Evolutionary conservation across 1,140 invertebrate genomes (phyloP).

Genomic region (Micrasema longulum): DNA sequence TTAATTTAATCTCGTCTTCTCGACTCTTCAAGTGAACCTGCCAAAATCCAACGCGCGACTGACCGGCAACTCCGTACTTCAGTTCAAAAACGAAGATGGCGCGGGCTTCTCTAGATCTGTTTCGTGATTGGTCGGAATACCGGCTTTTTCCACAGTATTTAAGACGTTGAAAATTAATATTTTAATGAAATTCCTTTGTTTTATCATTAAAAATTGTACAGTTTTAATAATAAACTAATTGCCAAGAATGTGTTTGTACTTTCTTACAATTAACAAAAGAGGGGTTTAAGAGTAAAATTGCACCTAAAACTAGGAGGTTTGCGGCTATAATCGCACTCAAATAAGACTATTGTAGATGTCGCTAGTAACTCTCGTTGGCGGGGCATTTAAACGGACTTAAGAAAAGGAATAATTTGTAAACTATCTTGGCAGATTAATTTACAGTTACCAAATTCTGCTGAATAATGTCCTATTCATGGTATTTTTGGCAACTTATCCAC

Average conservation of each 20-base stretch:
- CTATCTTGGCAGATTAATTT: too few species aligned
- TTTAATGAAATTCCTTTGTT: background rate
- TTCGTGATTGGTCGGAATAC: slow-evolving; percentile 68
- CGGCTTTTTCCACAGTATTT: slow-evolving; percentile 37
- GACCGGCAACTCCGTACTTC: slow-evolving; percentile 70
- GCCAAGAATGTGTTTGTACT: slow-evolving; percentile 1
- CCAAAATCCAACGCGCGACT: slow-evolving; percentile 70
- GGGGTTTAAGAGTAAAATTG: slow-evolving; percentile 54
- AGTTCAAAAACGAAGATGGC: slow-evolving; percentile 88
- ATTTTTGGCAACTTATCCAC: too few species aligned
- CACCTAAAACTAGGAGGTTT: slow-evolving; percentile 24
- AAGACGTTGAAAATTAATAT: background rate
- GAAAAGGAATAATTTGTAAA: too few species aligned
- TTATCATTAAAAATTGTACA: too few species aligned
- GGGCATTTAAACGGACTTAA: background rate
- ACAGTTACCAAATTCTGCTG: too few species aligned
- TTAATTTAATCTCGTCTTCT: slow-evolving; percentile 23
- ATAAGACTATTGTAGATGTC: slow-evolving; percentile 5
- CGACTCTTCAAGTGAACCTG: slow-evolving; percentile 60
- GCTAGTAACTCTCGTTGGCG: slow-evolving; percentile 19
- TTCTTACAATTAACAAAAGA: slow-evolving; percentile 46
- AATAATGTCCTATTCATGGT: too few species aligned
- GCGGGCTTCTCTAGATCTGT: slow-evolving; percentile 74
- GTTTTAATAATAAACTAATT: background rate
- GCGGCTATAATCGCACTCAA: slow-evolving; percentile 45